Percentiles rank a stretch among this genome's conserved stretches.
Conservation (phyloP, 2,113 vertebrate genomes). For the Pitta sordida region DNA sequence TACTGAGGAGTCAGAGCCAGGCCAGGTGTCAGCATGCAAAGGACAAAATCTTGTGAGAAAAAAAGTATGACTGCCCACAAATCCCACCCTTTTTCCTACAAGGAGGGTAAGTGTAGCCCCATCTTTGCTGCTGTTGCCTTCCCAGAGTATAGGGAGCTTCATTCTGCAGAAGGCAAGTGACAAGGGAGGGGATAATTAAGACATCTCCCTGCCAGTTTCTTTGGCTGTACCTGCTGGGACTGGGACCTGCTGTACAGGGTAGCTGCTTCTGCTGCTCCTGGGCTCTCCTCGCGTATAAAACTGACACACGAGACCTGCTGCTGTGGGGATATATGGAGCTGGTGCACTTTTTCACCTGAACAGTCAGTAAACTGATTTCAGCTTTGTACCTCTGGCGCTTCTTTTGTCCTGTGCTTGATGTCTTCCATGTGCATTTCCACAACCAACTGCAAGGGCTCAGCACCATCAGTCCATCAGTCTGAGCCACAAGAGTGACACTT, state of each 20-base stretch:
- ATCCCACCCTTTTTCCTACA: neutral
- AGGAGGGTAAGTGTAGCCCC: neutral
- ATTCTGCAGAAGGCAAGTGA: fast-evolving
- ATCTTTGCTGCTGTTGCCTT: neutral
- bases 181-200: neutral
- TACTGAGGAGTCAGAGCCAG: neutral
- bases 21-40: neutral
- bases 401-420: neutral
- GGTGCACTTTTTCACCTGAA: neutral
- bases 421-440: neutral
- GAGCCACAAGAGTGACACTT: neutral
- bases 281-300: neutral
- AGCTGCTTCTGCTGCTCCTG: neutral
- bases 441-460: neutral
- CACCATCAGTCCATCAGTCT: too few relatives aligned
- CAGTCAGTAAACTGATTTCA: neutral
- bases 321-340: fast-evolving
- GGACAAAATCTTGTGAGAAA: too few relatives aligned
- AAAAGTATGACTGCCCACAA: fast-evolving
- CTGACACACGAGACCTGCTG: neutral
- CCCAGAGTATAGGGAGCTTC: neutral
- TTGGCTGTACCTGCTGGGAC: too few relatives aligned
- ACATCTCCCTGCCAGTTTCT: neutral
- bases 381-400: neutral
- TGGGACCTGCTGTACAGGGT: neutral